Evolutionary conservation across 2,797 vertebrate species (phyloP).

Genomic region (Parauchenoglanis punctatus): DNA sequence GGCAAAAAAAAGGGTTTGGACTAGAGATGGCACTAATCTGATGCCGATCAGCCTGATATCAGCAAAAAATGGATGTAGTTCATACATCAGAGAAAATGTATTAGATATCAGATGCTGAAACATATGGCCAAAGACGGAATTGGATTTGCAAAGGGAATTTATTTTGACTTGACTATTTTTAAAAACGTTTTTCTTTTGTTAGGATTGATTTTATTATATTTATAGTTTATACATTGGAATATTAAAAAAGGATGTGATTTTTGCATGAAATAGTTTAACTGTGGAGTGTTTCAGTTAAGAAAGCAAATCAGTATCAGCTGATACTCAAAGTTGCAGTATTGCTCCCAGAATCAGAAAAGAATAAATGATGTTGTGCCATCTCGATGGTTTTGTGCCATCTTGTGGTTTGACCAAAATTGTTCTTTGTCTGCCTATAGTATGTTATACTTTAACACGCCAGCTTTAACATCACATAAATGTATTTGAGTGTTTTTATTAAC

Average conservation of each 20-base stretch:
- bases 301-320: neutral
- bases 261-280: neutral
- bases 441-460: neutral
- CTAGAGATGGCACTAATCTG: neutral
- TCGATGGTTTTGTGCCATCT: too few species aligned
- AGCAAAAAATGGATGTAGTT: neutral
- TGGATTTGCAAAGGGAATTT: neutral
- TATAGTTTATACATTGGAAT: neutral
- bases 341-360: neutral
- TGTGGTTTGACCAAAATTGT: neutral
- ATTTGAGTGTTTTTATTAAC: too few species aligned
- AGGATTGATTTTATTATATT: neutral
- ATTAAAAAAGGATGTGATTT: neutral
- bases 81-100: neutral
- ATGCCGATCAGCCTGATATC: neutral
- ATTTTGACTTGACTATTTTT: neutral
- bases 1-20: neutral
- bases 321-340: neutral
- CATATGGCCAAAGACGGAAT: neutral
- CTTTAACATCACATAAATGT: neutral
- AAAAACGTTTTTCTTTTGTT: neutral
- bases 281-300: neutral
- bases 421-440: neutral
- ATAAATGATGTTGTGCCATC: neutral
- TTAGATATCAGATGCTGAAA: neutral